Base-by-base conservation (phyloP, 2,113 vertebrate genomes). In the Gymnocephalus cernua region DNA sequence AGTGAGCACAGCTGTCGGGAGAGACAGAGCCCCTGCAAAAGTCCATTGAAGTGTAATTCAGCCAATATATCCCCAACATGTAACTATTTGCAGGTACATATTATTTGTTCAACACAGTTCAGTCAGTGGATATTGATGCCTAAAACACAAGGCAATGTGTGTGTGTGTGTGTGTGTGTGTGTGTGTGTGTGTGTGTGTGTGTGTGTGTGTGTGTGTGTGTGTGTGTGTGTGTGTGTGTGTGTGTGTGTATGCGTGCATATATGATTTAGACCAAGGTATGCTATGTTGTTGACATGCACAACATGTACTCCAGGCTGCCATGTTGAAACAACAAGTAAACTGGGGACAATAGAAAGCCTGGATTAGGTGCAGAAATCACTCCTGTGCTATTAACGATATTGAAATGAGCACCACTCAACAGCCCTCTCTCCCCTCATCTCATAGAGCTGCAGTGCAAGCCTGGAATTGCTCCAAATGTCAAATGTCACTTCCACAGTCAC, bases 361-460 rank as follows among this genome's bases (percentile, higher is more conserved):
- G 92, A 94, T 94, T 94, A 94, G 73, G 64, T 74, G 81, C 75
- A 91, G 83, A 88, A 93, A 91, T 86, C 84, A 89, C 88, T 77
- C 27, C 64, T 12, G 74, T 74, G 68, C 29, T 76, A 77, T 74
- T 77, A 86, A 61, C 51, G 27, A 90, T 84, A 88, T 18, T 88
- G 87, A 94, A 92, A 93, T 51, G 47, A 86, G 88, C 87, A 82
- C 85, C 47, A 75, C 70, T 77, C 69, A 67, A 6, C 41, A 64
- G 63, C 71, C 54, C 25, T 58, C 75, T 54, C 63, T 62, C 4
- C 38, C 27, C 38, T 86, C 68, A 23, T 85, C 51, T 80, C 53
- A 50, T 0, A 62, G 59, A 86, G 65, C 77, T 69, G 79, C 29
- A 16, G 62, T 32, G 56, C 47, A 65, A 57, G 61, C 51, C 57